A percentile compares a stretch with the other conserved stretches of the same genome.
phyloP scores from a whole-genome alignment of 2,888 invertebrate genomes.

The Nomada fabriciana region DNA sequence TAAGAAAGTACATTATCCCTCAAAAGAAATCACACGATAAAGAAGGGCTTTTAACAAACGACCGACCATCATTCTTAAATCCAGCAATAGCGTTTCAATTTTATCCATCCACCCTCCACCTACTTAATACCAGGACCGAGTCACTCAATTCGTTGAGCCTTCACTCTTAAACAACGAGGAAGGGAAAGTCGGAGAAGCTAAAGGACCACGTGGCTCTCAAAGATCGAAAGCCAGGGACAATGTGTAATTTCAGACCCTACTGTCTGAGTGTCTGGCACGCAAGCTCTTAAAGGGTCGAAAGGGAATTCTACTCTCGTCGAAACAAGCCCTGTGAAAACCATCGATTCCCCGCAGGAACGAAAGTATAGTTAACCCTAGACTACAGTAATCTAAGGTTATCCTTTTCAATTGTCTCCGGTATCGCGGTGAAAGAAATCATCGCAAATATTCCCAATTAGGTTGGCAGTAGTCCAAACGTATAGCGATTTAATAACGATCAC shows the following conservation, averaged over 20 bases:
- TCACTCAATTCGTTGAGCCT: neutral
- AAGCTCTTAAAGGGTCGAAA: conserved; percentile 7
- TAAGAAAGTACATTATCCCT: too few relatives aligned
- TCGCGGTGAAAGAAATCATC: conserved; percentile 22
- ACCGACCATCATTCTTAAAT: neutral
- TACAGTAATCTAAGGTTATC: conserved; percentile 60
- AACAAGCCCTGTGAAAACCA: conserved; percentile 59
- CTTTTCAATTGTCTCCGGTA: neutral
- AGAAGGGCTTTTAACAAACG: too few relatives aligned
- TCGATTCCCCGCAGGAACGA: conserved; percentile 54
- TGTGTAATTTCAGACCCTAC: conserved; percentile 45
- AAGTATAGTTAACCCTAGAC: conserved; percentile 43
- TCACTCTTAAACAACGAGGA: neutral
- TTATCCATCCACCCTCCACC: neutral
- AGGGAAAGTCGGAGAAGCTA: conserved; percentile 1
- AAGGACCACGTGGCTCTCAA: neutral
- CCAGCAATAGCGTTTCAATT: conserved; percentile 19
- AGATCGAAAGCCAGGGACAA: conserved; percentile 21
- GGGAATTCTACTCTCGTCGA: conserved; percentile 45
- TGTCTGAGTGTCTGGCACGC: conserved; percentile 23
- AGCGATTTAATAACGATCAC: conserved; percentile 55
- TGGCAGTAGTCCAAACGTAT: conserved; percentile 4
- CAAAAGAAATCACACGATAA: too few relatives aligned
- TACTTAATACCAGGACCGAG: conserved; percentile 23
- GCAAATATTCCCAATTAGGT: conserved; percentile 63